Evolutionary conservation across 64 coral and sea anemone genomes (phyloP), one percentile per base, ranked within the genome.

Genomic region (Stichodactyla helianthus): DNA sequence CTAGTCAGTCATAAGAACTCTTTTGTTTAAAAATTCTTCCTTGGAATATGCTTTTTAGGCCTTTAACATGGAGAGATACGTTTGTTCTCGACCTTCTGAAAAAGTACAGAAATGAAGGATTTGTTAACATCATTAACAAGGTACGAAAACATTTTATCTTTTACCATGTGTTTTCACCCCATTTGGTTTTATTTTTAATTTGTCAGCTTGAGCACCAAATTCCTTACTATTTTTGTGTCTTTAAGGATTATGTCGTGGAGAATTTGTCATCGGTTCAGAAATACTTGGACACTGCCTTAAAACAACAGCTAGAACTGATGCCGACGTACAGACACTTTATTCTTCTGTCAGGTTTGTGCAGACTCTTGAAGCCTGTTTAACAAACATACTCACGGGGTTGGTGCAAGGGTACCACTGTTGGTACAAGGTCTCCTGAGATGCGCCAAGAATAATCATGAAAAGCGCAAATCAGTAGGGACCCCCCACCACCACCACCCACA

Each of bases 311-410:
- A 67, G 90, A 91, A 44, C 77, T 91, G 7, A 87, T 81, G 55
- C 79, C 90, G 5, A 79, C 86, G 10, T 91, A 91, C 78, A 87
- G 90, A 60, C 90, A 91, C 78, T 80, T 91, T 10, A 91, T 91
- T 74, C 77, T 91, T 15, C 59, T 91, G 51, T 91, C 90, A 91
- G 85, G 90, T 91, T 51, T 28, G 44, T 7, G n/a, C 52, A 20
- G 23, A 2, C 27, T 65, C 17, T 19, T 65, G 22, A 55, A 59
- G 9, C 35, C 54, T 54, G 25, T 7, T 60, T 12, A 0, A 16
- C 2, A 59, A 10, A 59, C 14, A 17, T 44, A 44, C 35, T 2
- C 35, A 44, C 2, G 35, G 1, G 4, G 35, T 44, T 44, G 35
- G 35, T 44, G 35, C 35, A 44, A 44, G 35, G 35, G 35, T 44